Evolutionary conservation across 2,888 invertebrate genomes (phyloP), one percentile per base, ranked within the genome.

Genomic region (Vandiemenella viatica): DNA sequence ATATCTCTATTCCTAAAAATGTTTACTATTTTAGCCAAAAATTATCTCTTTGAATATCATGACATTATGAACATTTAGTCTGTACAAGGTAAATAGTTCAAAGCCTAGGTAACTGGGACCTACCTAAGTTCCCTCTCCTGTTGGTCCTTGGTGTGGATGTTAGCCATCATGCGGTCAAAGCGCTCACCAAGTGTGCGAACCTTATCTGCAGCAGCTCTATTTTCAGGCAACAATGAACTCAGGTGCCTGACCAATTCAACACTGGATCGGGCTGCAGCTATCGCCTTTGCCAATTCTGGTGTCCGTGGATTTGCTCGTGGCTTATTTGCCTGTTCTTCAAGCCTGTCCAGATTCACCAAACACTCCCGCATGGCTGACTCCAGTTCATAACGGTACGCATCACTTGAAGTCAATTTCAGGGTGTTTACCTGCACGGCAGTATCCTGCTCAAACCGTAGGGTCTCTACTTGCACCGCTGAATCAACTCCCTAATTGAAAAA

Each of bases 361-460:
- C 84, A 80, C 60, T 90, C 89, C 40, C 67, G 68, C 4, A 88
- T 72, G 0, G 87, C 89, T 4, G 78, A 75, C 37, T 75, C 72
- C 32, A 90, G 66, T 64, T 90, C 88, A 57, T 77, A 79, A 48
- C 79, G 67, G 61, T 88, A 90, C 1, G 87, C 88, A 61, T 89
- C 88, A 63, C 83, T 82, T 4, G 86, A 80, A 38, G 86, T 86
- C 68, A 80, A 46, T 5, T 54, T 54, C 37, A 89, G 65, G 0
- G 89, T 90, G 61, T 88, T 80, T 1, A 89, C 89, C 70, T 90
- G 89, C 5, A 85, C 79, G 1, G 81, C 78, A 1, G 77, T 76
- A 59, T 89, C 86, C 15, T 77, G 77, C 60, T 85, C 86, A 65
- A 83, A 80, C 63, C 73, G 79, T 6, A 82, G 67, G 0, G 85